Base-by-base conservation (phyloP, 2,797 vertebrate species). In the Heliangelus exortis region DNA sequence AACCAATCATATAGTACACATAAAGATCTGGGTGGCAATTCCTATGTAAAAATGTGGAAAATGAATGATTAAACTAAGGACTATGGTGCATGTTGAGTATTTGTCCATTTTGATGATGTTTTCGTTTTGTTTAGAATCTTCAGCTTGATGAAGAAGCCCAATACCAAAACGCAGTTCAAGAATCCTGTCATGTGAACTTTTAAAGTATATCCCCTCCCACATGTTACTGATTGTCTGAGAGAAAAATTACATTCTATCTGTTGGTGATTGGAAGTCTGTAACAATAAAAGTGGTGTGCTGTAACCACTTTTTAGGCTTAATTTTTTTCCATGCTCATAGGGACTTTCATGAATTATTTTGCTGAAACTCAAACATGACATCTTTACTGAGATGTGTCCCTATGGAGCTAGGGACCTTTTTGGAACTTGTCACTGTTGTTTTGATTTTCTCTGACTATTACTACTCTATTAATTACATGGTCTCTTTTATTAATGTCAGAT, bases 131-230 rank as follows among this genome's bases (percentile, higher is more conserved):
- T 94, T 94, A 98, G 98, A 97, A 98, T 95, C 97, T 98, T 97
- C 97, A 97, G 58, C 96, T 98, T 94, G 98, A 98, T 94, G 98
- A 98, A 90, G 98, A 98, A 96, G 97, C 96, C 61, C 97, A 98
- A 4, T 97, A 98, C 96, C 97, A 97, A 97, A 98, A 97, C 91
- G 97, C 98, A 90, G 97, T 98, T 95, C 97, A 98, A 96, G 98
- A 98, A 95, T 98, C 98, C 94, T 98, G 97, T 97, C 97, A 98
- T 59, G 96, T 97, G 96, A 98, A 97, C 94, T 97, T 97, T 95
- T 98, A 91, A 98, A 96, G 76, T 78, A 66, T 86, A 96, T 34
- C 18, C 82, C 66, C 68, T 74, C 73, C 73, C 89, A 90, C 92
- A 93, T 95, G 91, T 95, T 95, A 54, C 73, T 86, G 92, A 68